Conservation (phyloP, 2,888 invertebrate species). For the Frankliniella fusca region DNA sequence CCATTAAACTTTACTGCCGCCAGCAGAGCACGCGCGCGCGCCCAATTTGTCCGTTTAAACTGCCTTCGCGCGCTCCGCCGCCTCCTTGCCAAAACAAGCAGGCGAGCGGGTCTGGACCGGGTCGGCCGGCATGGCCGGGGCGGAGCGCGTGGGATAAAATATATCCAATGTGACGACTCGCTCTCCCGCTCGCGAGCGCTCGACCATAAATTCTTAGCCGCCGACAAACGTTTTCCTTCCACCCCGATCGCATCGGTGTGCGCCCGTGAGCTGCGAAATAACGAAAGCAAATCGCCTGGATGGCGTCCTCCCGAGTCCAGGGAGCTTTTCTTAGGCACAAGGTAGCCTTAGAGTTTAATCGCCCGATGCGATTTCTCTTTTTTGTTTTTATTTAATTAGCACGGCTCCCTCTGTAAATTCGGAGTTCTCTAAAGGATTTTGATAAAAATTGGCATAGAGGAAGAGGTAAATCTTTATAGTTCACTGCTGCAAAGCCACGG, state of each 20-base stretch:
- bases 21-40: not conserved
- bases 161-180: not conserved
- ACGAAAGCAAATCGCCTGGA: not conserved
- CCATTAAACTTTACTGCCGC: not conserved
- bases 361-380: no score
- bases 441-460: no score
- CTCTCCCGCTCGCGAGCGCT: not conserved
- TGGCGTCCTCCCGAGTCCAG: no score
- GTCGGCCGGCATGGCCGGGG: no score
- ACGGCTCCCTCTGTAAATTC: no score
- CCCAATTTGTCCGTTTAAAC: conserved; percentile 20
- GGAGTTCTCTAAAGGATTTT: no score
- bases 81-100: not conserved
- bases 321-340: no score
- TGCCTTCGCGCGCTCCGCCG: not conserved
- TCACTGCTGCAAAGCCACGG: no score
- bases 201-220: not conserved
- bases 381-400: no score
- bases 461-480: no score
- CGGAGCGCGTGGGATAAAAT: not conserved
- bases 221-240: not conserved
- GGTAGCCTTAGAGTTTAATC: no score
- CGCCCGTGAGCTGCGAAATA: not conserved
- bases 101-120: no score
- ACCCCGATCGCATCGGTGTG: not conserved